Conservation (phyloP, 2,888 invertebrate species). For the Callimorpha dominula region DNA sequence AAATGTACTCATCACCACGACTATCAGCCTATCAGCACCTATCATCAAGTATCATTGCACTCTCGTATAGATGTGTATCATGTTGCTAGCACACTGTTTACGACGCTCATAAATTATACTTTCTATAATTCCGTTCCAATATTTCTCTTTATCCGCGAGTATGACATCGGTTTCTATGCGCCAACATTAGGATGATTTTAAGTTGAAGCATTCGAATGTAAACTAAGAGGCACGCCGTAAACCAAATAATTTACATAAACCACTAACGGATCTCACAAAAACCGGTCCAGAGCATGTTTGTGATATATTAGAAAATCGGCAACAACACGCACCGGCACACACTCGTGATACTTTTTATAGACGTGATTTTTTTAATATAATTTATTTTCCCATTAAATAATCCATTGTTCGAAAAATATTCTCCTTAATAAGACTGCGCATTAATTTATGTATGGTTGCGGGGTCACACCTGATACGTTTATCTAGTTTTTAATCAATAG, state of each 20-base stretch:
- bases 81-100: slow-evolving; percentile 62
- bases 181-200: slow-evolving; percentile 60
- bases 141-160: slow-evolving; percentile 63
- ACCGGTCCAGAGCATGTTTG: slow-evolving; percentile 80
- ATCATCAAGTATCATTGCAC: slow-evolving; percentile 16
- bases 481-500: slow-evolving; percentile 12
- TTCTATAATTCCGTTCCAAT: slow-evolving; percentile 73
- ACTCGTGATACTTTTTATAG: slow-evolving; percentile 68
- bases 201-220: slow-evolving; percentile 75
- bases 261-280: slow-evolving; percentile 84
- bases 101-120: slow-evolving; percentile 74
- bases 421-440: slow-evolving; percentile 57
- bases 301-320: slow-evolving; percentile 86
- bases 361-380: slow-evolving; percentile 72
- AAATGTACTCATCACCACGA: neutral
- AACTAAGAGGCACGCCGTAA: slow-evolving; percentile 81
- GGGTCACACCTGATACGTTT: slow-evolving; percentile 15
- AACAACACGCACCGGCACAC: slow-evolving; percentile 59
- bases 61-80: slow-evolving; percentile 52
- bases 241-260: slow-evolving; percentile 84
- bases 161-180: slow-evolving; percentile 53
- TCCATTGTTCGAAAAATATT: slow-evolving; percentile 56
- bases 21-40: neutral
- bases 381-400: slow-evolving; percentile 69
- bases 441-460: slow-evolving; percentile 58